Percentiles rank a stretch among this genome's conserved stretches.
These are phyloP conservation scores for Danio kyathit DNA, from an alignment of 2,797 vertebrate species.

Conservation along the genomic window DNA sequence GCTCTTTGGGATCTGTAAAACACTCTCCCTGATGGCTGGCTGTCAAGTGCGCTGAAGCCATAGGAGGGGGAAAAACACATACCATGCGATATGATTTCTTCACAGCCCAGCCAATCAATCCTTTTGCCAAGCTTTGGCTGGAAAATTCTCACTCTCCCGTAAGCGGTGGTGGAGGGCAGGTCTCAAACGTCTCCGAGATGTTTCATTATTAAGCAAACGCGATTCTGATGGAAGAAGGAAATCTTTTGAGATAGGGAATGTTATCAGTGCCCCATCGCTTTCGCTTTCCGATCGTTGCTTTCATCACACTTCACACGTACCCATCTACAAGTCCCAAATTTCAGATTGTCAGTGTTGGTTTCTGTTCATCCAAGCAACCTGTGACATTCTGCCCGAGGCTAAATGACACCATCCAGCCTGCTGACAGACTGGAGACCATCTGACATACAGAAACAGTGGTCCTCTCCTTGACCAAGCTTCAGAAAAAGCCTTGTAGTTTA, in stretches of 20 bases:
- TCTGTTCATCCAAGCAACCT: constrained; percentile 69
- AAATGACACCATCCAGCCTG: constrained; percentile 68
- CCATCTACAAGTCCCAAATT: constrained; percentile 42
- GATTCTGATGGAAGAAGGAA: constrained; percentile 16
- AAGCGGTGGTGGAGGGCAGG: constrained; percentile 1
- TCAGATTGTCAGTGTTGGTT: constrained; percentile 72
- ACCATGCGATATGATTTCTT: constrained; percentile 58
- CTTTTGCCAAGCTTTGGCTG: constrained; percentile 34
- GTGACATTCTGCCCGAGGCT: constrained; percentile 70
- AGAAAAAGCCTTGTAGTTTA: constrained; percentile 65
- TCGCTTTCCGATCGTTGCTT: constrained; percentile 20
- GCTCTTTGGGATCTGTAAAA: constrained; percentile 82
- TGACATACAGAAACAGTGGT: constrained; percentile 41
- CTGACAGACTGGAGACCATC: constrained; percentile 31
- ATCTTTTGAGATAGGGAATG: constrained; percentile 18
- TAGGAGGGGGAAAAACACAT: constrained; percentile 61
- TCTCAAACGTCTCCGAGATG: constrained; percentile 15
- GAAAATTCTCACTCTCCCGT: constrained; percentile 17
- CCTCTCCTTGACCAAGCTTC: constrained; percentile 38
- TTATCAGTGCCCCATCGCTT: constrained; percentile 42
- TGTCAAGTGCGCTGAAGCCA: constrained; percentile 70
- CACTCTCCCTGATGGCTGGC: constrained; percentile 74
- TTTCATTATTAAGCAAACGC: constrained; percentile 44
- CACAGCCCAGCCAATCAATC: constrained; percentile 62
- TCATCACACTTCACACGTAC: constrained; percentile 27